phyloP scores from a whole-genome alignment of 2,797 vertebrate genomes.

The Clarias laeviceps region DNA sequence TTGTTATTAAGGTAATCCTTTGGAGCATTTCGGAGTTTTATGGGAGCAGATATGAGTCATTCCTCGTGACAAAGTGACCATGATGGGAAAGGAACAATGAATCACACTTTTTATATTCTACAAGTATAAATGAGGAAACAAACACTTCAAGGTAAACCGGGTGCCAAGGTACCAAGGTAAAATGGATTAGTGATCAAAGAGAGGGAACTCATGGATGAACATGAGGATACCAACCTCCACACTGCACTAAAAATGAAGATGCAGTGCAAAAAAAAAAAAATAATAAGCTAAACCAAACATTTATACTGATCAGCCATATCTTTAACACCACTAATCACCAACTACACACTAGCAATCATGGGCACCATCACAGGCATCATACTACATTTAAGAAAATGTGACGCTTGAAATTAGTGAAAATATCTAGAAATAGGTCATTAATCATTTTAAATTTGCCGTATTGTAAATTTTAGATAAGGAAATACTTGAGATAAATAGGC shows the following conservation, averaged over 20 bases:
- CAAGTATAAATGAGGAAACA: neutral
- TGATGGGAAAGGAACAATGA: neutral
- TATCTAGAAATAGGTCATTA: neutral
- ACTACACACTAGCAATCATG: too few species aligned
- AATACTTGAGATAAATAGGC: too few species aligned
- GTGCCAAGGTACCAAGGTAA: too few species aligned
- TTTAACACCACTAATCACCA: too few species aligned
- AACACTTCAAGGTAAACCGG: neutral
- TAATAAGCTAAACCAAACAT: neutral
- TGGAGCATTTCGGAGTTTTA: neutral
- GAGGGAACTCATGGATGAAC: neutral
- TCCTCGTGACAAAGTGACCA: neutral
- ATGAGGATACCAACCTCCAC: neutral
- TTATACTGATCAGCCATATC: neutral
- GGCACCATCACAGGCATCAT: too few species aligned
- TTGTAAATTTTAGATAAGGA: neutral
- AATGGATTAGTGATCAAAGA: neutral
- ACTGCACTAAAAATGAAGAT: neutral
- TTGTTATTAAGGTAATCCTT: slow-evolving; percentile 15
- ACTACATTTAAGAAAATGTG: too few species aligned
- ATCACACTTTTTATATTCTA: neutral
- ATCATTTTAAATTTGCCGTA: neutral
- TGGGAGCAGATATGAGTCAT: slow-evolving; percentile 5
- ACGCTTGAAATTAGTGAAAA: neutral
- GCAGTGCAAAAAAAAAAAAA: neutral